These are phyloP conservation scores for Bombyx huttoni DNA, from an alignment of 2,888 invertebrate genomes.

Conservation along the genomic window DNA sequence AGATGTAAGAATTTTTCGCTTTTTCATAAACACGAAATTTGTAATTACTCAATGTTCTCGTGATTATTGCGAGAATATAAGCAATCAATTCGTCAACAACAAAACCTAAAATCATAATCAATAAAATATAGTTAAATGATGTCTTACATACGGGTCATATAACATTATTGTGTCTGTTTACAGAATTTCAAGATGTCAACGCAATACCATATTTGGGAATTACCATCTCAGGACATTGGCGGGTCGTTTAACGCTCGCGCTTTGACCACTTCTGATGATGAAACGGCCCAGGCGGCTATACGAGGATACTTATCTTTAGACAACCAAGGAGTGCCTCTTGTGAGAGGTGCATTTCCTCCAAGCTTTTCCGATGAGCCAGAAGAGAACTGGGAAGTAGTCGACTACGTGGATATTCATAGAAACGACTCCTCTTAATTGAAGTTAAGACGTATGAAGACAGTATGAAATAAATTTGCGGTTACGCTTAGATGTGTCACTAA, in stretches of 20 bases:
- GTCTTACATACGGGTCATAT: not conserved
- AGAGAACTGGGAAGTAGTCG: constrained; percentile 76
- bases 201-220: constrained; percentile 60
- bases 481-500: not conserved
- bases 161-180: not conserved
- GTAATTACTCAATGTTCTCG: too few species aligned
- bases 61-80: too few species aligned
- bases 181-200: constrained; percentile 76
- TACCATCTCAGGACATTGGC: constrained; percentile 68
- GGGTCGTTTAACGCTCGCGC: constrained; percentile 77
- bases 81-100: too few species aligned
- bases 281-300: constrained; percentile 60
- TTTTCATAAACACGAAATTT: too few species aligned
- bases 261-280: constrained; percentile 57
- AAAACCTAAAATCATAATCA: too few species aligned
- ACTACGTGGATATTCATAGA: constrained; percentile 74
- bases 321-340: constrained; percentile 72
- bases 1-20: too few species aligned
- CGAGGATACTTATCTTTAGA: constrained; percentile 75
- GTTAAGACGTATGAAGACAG: not conserved
- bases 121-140: not conserved
- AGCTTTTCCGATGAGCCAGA: constrained; percentile 64
- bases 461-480: not conserved
- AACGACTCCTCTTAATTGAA: constrained; percentile 4
- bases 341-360: constrained; percentile 69